phyloP scores from a whole-genome alignment of 2,888 invertebrate genomes.

The Lathronympha strigana region DNA sequence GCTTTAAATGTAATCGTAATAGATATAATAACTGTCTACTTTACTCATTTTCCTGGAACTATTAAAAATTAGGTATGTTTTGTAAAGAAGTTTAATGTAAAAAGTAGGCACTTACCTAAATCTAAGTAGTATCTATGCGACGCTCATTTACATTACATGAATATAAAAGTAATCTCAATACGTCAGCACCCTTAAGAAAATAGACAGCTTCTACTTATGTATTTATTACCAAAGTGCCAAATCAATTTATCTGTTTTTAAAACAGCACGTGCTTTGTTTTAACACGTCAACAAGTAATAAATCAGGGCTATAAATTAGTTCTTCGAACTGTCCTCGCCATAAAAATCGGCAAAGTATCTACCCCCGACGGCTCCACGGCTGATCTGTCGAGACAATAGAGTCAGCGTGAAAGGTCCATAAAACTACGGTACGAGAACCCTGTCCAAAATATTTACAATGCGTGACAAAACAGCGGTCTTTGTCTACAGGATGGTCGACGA shows the following conservation, averaged over 20 bases:
- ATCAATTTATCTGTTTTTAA: background rate
- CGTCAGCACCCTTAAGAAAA: too few species aligned
- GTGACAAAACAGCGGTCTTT: constrained; percentile 76
- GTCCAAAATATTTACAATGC: constrained; percentile 83
- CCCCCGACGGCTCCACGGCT: constrained; percentile 62
- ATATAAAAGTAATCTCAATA: too few species aligned
- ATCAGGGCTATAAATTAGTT: constrained; percentile 34
- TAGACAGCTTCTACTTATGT: too few species aligned
- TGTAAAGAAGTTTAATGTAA: too few species aligned
- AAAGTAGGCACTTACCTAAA: too few species aligned
- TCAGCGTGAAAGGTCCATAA: constrained; percentile 78
- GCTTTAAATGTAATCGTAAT: too few species aligned
- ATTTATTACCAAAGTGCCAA: too few species aligned
- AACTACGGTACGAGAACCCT: constrained; percentile 68
- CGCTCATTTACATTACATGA: too few species aligned
- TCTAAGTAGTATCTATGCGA: too few species aligned
- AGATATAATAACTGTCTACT: too few species aligned
- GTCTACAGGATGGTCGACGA: constrained; percentile 74
- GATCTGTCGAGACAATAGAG: constrained; percentile 77
- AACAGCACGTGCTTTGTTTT: constrained; percentile 17
- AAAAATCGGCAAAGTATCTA: constrained; percentile 24
- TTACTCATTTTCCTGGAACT: too few species aligned
- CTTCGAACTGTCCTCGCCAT: constrained; percentile 38
- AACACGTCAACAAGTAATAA: constrained; percentile 30
- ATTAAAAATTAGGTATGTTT: too few species aligned